Base-by-base conservation (phyloP, 2,113 vertebrate species). In the Morone saxatilis region DNA sequence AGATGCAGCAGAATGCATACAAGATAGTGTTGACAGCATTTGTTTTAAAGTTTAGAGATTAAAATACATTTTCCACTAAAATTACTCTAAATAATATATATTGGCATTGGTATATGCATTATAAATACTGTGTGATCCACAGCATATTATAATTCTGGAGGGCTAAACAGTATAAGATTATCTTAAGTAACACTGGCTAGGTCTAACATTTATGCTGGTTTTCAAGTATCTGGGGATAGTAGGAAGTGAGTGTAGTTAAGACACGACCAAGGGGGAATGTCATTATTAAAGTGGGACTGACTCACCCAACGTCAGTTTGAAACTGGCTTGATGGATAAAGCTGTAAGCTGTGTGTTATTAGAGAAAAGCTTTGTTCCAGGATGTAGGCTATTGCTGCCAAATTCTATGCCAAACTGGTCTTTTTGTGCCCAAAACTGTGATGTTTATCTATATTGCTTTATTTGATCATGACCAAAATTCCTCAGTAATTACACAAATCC, bases 321-420 rank as follows among this genome's bases (percentile, higher is more conserved):
- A 78, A 71, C 51, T 61, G 45, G 45, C 67, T 59, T 76, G 50
- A 79, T 72, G 50, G 66, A 79, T 86, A 50, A 73, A 81, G 56
- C 75, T 40, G 61, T 68, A 60, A 75, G 36, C 66, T 38, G 17
- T 8, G 38, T 9, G 45, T 71, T 70, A 77, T 81, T 63, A 74
- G 63, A 41, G 53, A 73, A 59, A 83, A 62, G 70, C 76, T 77
- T 78, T 83, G 47, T 73, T 80, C n/a, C 59, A 41, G 61, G 50
- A 76, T 50, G 9, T 56, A 69, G 38, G 25, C 50, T 36, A 25
- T 65, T 61, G 41, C 51, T 41, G 19, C 53, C n/a, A 84, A 12
- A 72, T 73, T 62, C 60, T 41, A 41, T 69, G 65, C 45, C 71
- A 68, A 68, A 63, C 20, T 54, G 59, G 22, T 6, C 48, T 62